Evolutionary conservation across 1,140 invertebrate species (phyloP).

Genomic region (Alviniconcha marisindica): DNA sequence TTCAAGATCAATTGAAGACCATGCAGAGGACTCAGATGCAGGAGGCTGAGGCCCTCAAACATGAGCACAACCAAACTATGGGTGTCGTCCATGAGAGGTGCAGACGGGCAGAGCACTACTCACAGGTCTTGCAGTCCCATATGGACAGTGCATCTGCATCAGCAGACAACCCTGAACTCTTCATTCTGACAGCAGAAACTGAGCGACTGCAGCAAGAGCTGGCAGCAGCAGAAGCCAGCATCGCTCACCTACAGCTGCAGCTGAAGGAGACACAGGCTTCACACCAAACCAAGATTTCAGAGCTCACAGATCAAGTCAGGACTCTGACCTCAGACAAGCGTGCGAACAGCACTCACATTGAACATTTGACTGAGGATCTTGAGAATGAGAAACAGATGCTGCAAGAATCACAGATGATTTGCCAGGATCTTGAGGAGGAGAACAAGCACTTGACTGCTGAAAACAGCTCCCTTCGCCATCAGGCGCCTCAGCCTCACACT

Average conservation of each 20-base stretch:
- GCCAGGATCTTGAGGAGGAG: slow-evolving; percentile 12
- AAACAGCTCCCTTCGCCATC: background rate
- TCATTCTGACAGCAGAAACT: background rate
- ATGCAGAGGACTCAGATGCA: slow-evolving; percentile 21
- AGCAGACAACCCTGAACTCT: background rate
- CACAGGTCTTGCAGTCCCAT: slow-evolving; percentile 16
- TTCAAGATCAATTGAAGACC: slow-evolving; percentile 42
- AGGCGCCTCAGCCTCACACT: background rate
- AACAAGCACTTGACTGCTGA: background rate
- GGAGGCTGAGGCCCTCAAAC: slow-evolving; percentile 37
- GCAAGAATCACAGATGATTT: background rate
- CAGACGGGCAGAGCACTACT: slow-evolving; percentile 16
- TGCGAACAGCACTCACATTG: background rate
- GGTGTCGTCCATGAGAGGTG: slow-evolving; percentile 19
- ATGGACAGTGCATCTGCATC: background rate
- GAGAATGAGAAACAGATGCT: background rate
- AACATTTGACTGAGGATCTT: background rate
- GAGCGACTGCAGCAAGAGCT: slow-evolving; percentile 9
- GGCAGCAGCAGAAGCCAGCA: background rate
- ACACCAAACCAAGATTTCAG: background rate
- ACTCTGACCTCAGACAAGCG: background rate
- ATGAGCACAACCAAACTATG: background rate
- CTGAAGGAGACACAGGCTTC: background rate
- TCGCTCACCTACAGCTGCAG: background rate
- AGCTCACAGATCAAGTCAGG: background rate